Evolutionary conservation across 2,888 invertebrate species (phyloP).

Genomic region (Serrognathus titanus): DNA sequence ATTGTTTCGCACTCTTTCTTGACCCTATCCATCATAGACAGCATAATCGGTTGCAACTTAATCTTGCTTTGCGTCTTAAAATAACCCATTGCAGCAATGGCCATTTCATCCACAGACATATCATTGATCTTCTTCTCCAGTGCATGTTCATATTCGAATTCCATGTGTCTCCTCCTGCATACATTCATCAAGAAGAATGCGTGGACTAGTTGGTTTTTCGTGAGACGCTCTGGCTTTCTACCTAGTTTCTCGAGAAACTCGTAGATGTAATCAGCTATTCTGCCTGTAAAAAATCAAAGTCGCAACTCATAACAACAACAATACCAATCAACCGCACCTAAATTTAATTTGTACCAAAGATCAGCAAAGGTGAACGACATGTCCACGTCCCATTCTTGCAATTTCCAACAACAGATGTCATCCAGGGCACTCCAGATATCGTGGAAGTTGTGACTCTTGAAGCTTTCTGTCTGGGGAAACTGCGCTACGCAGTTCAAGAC

Average conservation of each 20-base stretch:
- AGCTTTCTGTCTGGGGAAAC: slow-evolving; percentile 54
- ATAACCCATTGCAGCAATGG: slow-evolving; percentile 65
- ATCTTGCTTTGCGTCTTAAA: slow-evolving; percentile 72
- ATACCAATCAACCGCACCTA: slow-evolving; percentile 30
- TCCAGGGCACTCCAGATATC: slow-evolving; percentile 68
- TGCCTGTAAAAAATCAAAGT: slow-evolving; percentile 40
- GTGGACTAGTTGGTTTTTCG: slow-evolving; percentile 62
- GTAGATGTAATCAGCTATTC: slow-evolving; percentile 56
- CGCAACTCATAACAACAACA: background rate
- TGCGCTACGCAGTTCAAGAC: slow-evolving; percentile 53
- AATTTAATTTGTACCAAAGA: slow-evolving; percentile 60
- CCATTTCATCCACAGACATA: slow-evolving; percentile 64
- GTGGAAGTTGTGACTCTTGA: slow-evolving; percentile 57
- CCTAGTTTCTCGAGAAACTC: slow-evolving; percentile 55
- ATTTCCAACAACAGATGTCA: slow-evolving; percentile 55
- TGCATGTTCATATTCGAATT: slow-evolving; percentile 64
- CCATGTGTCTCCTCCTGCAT: slow-evolving; percentile 54
- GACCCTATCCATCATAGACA: slow-evolving; percentile 46
- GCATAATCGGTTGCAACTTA: slow-evolving; percentile 51
- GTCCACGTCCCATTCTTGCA: slow-evolving; percentile 53
- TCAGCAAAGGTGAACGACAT: slow-evolving; percentile 59
- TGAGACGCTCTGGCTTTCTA: slow-evolving; percentile 57
- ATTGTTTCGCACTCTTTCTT: slow-evolving; percentile 53
- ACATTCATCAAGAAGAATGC: slow-evolving; percentile 65
- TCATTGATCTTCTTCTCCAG: slow-evolving; percentile 53